phyloP scores from a whole-genome alignment of 2,888 invertebrate genomes.

The Lobophora halterata region DNA sequence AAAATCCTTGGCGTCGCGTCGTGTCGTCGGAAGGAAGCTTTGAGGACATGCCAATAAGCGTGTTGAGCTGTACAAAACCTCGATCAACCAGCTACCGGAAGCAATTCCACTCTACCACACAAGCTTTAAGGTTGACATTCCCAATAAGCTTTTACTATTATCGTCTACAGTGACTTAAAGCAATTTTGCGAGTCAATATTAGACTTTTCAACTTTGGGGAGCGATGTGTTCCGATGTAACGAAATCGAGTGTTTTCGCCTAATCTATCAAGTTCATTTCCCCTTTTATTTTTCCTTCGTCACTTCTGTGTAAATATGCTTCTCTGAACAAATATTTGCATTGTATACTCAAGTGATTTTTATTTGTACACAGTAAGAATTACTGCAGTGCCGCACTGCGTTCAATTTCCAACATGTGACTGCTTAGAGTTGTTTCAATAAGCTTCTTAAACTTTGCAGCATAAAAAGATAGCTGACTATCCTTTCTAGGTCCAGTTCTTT shows the following conservation, averaged over 20 bases:
- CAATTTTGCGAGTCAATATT: slow-evolving; percentile 78
- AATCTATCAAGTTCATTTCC: slow-evolving; percentile 34
- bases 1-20: slow-evolving; percentile 44
- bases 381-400: slow-evolving; percentile 1
- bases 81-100: slow-evolving; percentile 47
- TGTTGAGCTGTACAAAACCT: slow-evolving; percentile 67
- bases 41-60: slow-evolving; percentile 74
- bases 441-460: background rate
- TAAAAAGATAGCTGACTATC: background rate
- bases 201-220: slow-evolving; percentile 67
- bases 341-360: slow-evolving; percentile 18
- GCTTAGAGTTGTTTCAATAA: background rate
- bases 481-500: background rate
- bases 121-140: slow-evolving; percentile 64
- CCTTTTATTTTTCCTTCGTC: slow-evolving; percentile 30
- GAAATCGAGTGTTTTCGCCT: slow-evolving; percentile 45
- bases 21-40: slow-evolving; percentile 62
- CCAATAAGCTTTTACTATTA: slow-evolving; percentile 58
- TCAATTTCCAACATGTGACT: background rate
- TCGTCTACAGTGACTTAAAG: slow-evolving; percentile 70
- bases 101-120: slow-evolving; percentile 54
- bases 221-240: slow-evolving; percentile 65
- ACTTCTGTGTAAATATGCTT: slow-evolving; percentile 27
- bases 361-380: slow-evolving; percentile 4
- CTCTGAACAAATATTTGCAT: slow-evolving; percentile 22